Evolutionary conservation across 2,113 vertebrate genomes (phyloP), one percentile per base, ranked within the genome.

Genomic region (Trematomus loennbergii): DNA sequence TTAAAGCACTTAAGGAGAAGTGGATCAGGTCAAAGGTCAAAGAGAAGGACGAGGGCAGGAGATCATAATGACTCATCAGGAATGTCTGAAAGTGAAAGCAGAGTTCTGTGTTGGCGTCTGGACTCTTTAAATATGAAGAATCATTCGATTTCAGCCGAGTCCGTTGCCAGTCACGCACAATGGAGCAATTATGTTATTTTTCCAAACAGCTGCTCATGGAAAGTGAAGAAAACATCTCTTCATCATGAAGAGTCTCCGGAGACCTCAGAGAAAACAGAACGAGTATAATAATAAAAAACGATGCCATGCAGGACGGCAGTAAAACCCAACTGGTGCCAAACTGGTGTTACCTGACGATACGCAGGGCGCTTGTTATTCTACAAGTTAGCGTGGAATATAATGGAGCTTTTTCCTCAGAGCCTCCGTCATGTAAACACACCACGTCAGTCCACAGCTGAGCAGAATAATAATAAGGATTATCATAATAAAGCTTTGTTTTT

Each of bases 351-450:
- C 71, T 84, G 83, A 89, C 77, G 78, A 29, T 88, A 82, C 75
- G 55, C 87, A 88, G 79, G 71, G 58, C 58, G 50, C 72, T 85
- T 87, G n/a, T 84, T 79, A 83, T 83, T 80, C 49, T 71, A 50
- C 36, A 70, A 71, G 36, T 66, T 60, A 3, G 50, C 45, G 52
- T 78, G 13, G 48, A n/a, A 55, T 75, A 54, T 10, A 80, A 75
- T 17, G 57, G 49, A 10, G 48, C 36, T 60, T 77, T 85, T 54
- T 48, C 16, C 69, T 43, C 61, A 50, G 68, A 74, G 63, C 81
- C 36, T 83, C 70, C 16, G 50, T 75, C 71, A 57, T 54, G 63
- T 10, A 17, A n/a, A 48, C 55, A 54, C 72, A 72, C 60, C 75
- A 52, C 15, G n/a, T 75, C 65, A 68, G 81, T 65, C 49, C 52